Evolutionary conservation across 2,113 vertebrate genomes (phyloP).

Genomic region (Alethe castanea): DNA sequence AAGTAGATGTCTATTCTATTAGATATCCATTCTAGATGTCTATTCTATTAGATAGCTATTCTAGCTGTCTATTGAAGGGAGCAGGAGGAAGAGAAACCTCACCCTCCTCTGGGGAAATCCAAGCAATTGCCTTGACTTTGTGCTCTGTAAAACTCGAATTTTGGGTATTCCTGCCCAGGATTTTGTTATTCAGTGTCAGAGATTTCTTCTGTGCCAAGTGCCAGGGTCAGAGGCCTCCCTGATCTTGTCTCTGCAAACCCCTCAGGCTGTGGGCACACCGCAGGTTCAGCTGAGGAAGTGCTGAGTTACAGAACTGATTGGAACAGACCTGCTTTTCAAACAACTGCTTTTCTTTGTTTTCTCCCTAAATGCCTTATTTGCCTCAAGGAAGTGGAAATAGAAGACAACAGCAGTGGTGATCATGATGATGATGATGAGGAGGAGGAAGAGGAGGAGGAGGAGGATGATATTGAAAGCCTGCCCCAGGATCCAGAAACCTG

Average conservation of each 20-base stretch:
- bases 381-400: conserved; percentile 44
- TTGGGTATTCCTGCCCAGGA: background rate
- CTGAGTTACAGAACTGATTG: background rate
- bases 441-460: background rate
- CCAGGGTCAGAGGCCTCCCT: background rate
- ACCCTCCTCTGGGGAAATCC: background rate
- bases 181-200: background rate
- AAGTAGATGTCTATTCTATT: background rate
- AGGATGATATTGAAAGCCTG: conserved; percentile 62
- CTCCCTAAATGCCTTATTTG: background rate
- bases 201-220: background rate
- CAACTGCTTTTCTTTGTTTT: accelerated
- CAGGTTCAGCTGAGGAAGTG: background rate
- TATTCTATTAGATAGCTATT: background rate
- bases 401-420: conserved; percentile 48
- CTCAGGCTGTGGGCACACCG: background rate
- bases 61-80: background rate
- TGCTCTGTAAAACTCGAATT: background rate
- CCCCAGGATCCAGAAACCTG: conserved; percentile 80
- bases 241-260: background rate
- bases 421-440: conserved; percentile 30
- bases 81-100: background rate
- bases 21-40: background rate
- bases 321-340: background rate
- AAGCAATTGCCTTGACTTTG: background rate